phyloP scores from a whole-genome alignment of 2,797 vertebrate genomes.

The Protosalanx chinensis region DNA sequence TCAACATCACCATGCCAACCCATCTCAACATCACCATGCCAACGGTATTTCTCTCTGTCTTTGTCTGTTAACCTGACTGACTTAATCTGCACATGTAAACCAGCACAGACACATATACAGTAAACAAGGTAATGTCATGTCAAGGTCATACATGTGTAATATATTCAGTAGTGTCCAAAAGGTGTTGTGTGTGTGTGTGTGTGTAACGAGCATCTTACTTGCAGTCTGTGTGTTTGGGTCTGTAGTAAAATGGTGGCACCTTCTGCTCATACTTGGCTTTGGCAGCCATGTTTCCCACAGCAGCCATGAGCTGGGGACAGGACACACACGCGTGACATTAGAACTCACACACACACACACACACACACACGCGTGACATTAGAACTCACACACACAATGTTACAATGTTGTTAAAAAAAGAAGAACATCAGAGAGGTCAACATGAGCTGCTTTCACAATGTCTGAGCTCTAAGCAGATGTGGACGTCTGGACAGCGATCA shows the following conservation, averaged over 20 bases:
- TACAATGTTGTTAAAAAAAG: too few species aligned
- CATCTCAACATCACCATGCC: background rate
- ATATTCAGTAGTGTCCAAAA: too few species aligned
- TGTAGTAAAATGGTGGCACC: conserved; percentile 94
- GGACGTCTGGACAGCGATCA: too few species aligned
- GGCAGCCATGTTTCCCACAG: conserved; percentile 81
- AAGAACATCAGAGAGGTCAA: background rate
- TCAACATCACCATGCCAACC: background rate
- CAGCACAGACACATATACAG: too few species aligned
- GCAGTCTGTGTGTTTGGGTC: conserved; percentile 88
- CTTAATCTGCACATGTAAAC: too few species aligned
- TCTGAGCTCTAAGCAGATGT: background rate
- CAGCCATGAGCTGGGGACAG: conserved; percentile 82
- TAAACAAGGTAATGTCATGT: too few species aligned
- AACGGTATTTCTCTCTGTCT: conserved; percentile 26
- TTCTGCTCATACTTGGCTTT: conserved; percentile 88
- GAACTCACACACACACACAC: background rate
- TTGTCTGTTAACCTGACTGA: background rate
- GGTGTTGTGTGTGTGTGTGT: too few species aligned
- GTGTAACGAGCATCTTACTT: conserved; percentile 78
- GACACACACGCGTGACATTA: conserved; percentile 3
- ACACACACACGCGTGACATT: background rate
- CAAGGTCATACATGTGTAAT: too few species aligned
- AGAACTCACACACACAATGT: too few species aligned
- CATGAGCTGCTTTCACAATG: background rate